Percentiles rank a stretch among this genome's conserved stretches.
Evolutionary conservation across 2,113 vertebrate genomes (phyloP).

Genomic region (Toxostoma redivivum): DNA sequence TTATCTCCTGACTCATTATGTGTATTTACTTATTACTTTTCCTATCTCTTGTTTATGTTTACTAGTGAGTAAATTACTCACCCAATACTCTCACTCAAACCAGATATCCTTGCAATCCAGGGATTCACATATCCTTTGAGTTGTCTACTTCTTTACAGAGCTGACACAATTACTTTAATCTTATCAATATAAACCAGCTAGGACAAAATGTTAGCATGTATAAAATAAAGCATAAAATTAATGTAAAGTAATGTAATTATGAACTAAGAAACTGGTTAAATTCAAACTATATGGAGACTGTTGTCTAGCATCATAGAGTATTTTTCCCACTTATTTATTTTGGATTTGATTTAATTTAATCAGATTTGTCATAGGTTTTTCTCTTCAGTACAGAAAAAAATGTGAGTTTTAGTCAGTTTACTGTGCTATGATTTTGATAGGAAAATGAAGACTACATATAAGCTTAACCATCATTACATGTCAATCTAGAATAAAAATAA

Average conservation of each 20-base stretch:
- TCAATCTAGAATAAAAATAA: conserved; percentile 25
- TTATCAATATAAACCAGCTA: not conserved
- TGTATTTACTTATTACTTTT: not conserved
- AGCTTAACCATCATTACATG: not conserved
- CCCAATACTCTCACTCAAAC: not conserved
- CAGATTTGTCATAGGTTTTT: not conserved
- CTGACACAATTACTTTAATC: not conserved
- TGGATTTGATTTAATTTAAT: not conserved
- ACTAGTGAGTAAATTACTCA: not conserved
- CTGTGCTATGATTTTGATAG: conserved; percentile 19
- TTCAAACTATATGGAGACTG: not conserved
- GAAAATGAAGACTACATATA: not conserved
- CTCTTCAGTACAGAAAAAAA: not conserved
- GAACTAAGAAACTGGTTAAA: not conserved
- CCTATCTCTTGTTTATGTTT: not conserved
- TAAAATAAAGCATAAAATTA: not conserved
- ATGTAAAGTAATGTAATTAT: not conserved
- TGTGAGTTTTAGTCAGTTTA: not conserved
- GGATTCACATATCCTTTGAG: not conserved
- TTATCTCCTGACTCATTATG: not conserved
- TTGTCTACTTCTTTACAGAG: not conserved
- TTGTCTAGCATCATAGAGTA: not conserved
- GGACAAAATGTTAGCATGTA: not conserved
- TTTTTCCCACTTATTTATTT: not conserved
- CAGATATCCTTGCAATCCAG: not conserved